Conservation (phyloP, 2,797 vertebrate genomes). For the Dromococcyx pavoninus region DNA sequence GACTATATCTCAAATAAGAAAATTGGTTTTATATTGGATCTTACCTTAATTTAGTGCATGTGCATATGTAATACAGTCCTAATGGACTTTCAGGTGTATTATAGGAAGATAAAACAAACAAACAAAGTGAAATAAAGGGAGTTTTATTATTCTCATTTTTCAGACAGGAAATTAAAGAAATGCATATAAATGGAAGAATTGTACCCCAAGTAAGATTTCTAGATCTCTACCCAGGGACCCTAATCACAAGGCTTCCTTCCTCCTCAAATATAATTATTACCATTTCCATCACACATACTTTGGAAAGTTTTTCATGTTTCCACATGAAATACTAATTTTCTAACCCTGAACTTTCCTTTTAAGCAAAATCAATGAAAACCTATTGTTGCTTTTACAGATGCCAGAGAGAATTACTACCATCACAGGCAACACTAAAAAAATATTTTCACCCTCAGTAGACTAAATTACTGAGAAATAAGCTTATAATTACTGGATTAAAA, state of each 20-base stretch:
- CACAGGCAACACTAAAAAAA: constrained; percentile 52
- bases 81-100: not conserved
- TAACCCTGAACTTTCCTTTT: constrained; percentile 57
- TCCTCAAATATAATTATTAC: constrained; percentile 16
- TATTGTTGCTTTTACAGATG: constrained; percentile 62
- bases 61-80: not conserved
- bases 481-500: constrained; percentile 55
- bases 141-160: constrained; percentile 14
- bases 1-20: not conserved
- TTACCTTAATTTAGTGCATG: not conserved
- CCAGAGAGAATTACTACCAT: constrained; percentile 57
- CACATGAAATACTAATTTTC: constrained; percentile 60
- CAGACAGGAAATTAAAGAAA: constrained; percentile 27
- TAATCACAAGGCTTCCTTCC: constrained; percentile 15
- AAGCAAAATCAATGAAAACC: constrained; percentile 66
- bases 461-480: constrained; percentile 61
- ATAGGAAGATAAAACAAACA: constrained; percentile 23
- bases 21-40: not conserved
- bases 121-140: not conserved
- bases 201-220: not conserved
- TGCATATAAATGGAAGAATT: not conserved
- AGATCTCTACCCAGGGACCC: not conserved
- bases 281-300: not conserved
- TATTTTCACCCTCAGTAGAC: constrained; percentile 36
- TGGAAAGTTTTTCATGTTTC: constrained; percentile 54